Evolutionary conservation across 2,888 invertebrate genomes (phyloP), one percentile per base, ranked within the genome.

Genomic region (Pinctada fucata): DNA sequence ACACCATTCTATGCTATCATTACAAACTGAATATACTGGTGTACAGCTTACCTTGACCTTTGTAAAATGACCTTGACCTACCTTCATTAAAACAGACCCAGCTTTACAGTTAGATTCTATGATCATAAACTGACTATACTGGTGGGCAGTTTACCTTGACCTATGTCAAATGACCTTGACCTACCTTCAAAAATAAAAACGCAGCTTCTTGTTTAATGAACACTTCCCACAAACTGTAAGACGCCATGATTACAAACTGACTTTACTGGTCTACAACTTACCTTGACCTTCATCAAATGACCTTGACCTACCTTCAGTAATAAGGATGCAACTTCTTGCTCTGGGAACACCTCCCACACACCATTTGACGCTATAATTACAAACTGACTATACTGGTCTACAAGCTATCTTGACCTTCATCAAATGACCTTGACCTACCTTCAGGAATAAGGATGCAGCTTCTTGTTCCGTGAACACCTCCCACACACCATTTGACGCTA

Each of bases 311-410:
- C 91, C 89, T 89, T 89, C 5, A 89, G 75, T 3, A n/a, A 83
- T 1, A 91, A 74, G 6, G 85, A 84, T 4, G 90, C 87, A 3
- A 88, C 91, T 75, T 92, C 91, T 51, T n/a, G n/a, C n/a, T n/a
- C n/a, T 51, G 90, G 84, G 78, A 92, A 89, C 3, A 91, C 90
- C 75, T 92, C 89, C 92, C 92, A 92, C 4, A 92, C 86, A 0
- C 92, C 92, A 64, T 86, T 79, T 6, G 91, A 86, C 31, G 91
- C 92, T 5, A 92, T 64, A 63, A 92, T 86, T 10, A 92, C 75
- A 50, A 91, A 87, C 87, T 92, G 91, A 6, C 90, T 89, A 82
- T 90, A 89, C 83, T 90, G 88, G 80, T 92, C 91, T 65, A 92
- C 85, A 2, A 87, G 85, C n/a, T n/a, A n/a, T n/a, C 31, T 31